A percentile compares a stretch with the other conserved stretches of the same genome.
Conservation (phyloP, 1,140 invertebrate species). For the Apis laboriosa region DNA sequence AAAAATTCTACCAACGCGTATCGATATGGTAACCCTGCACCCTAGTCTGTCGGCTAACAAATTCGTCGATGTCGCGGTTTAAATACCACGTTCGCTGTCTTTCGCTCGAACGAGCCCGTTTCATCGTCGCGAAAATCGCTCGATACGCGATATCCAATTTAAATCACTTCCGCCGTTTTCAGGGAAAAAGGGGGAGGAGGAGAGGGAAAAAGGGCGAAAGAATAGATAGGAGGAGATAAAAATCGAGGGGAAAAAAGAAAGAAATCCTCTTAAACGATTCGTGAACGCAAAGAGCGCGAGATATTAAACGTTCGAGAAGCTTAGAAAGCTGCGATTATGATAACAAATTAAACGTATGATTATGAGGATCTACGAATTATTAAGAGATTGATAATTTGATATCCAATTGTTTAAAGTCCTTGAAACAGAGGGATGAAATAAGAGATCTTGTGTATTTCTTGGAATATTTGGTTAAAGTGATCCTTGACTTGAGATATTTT, state of each 20-base stretch:
- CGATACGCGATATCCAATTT: neutral
- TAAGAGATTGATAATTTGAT: constrained; percentile 7
- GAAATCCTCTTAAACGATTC: neutral
- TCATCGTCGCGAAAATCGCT: neutral
- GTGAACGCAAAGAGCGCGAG: neutral
- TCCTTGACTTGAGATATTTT: too few species aligned
- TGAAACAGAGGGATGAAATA: too few species aligned
- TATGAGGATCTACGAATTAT: neutral
- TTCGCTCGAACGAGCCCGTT: neutral
- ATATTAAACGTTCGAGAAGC: neutral
- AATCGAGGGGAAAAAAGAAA: neutral
- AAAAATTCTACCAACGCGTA: neutral
- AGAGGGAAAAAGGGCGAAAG: neutral
- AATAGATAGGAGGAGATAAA: neutral
- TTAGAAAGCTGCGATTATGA: constrained; percentile 8
- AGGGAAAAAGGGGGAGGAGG: neutral
- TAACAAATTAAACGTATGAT: constrained; percentile 11
- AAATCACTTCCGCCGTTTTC: neutral
- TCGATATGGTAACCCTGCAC: neutral
- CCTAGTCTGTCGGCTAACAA: neutral
- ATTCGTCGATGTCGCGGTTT: neutral
- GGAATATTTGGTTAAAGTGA: too few species aligned
- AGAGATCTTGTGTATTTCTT: too few species aligned
- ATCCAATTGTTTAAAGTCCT: neutral
- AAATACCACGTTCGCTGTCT: neutral